A percentile compares a stretch with the other conserved stretches of the same genome.
Conservation (phyloP, 2,888 invertebrate genomes). For the Lepidocyrtoides sp. region DNA sequence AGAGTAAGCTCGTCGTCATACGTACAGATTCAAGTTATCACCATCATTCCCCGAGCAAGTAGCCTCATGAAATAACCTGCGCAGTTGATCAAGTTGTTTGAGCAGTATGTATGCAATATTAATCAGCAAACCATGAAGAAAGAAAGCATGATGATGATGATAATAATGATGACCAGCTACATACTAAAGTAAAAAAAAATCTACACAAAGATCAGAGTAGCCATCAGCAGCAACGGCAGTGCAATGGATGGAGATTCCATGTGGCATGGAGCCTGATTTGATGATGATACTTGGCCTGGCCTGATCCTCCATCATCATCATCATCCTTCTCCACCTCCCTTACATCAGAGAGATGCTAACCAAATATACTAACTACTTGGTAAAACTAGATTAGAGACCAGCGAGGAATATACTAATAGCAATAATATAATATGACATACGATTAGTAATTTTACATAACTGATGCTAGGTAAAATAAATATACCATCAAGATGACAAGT, state of each 20-base stretch:
- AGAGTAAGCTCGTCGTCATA: not conserved
- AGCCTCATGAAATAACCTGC: constrained; percentile 23
- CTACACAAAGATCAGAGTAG: not conserved
- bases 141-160: not conserved
- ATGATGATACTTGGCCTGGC: not conserved
- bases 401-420: not conserved
- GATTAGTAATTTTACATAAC: not conserved
- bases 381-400: not conserved
- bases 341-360: no score
- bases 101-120: not conserved
- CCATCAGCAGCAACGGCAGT: no score
- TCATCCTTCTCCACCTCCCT: not conserved
- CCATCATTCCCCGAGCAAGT: not conserved
- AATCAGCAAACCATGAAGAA: not conserved
- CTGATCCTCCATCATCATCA: not conserved
- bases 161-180: not conserved
- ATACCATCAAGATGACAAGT: not conserved
- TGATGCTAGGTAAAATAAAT: not conserved
- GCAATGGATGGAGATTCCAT: constrained; percentile 7
- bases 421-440: not conserved
- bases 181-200: not conserved
- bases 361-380: no score
- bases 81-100: constrained; percentile 1
- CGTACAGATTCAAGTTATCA: not conserved
- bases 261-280: constrained; percentile 18